Conservation (phyloP, 2,888 invertebrate genomes). For the Ormyrus rosae region DNA sequence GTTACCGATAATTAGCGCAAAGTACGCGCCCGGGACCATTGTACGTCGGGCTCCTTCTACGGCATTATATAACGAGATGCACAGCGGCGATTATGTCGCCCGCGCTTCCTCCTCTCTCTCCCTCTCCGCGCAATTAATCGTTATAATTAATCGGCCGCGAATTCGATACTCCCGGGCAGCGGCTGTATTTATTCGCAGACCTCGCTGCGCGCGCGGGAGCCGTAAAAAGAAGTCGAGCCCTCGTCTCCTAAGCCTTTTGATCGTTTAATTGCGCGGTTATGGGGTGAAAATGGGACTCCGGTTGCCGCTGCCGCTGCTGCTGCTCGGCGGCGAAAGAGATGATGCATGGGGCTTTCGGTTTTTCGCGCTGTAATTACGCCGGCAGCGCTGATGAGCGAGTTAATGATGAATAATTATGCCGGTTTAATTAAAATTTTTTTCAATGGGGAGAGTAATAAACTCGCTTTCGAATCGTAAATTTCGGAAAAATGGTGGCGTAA, state of each 20-base stretch:
- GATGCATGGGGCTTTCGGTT: conserved; percentile 7
- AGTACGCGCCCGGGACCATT: conserved; percentile 61
- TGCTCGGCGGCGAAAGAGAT: background rate
- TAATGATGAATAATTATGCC: background rate
- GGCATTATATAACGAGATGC: too few species aligned
- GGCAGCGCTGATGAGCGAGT: too few species aligned
- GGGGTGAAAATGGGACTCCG: background rate
- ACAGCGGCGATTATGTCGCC: too few species aligned
- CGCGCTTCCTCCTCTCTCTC: background rate
- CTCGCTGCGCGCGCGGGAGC: too few species aligned
- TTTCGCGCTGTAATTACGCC: background rate
- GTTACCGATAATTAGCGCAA: conserved; percentile 72
- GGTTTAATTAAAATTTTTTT: too few species aligned
- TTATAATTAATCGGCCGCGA: conserved; percentile 44
- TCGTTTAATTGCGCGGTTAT: conserved; percentile 32
- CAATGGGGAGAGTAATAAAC: too few species aligned
- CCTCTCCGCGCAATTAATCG: conserved; percentile 34
- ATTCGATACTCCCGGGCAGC: conserved; percentile 13
- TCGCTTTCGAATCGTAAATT: background rate
- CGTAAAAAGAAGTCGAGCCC: too few species aligned
- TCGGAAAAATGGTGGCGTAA: background rate
- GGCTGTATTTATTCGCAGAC: background rate
- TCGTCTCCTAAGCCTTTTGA: conserved; percentile 8
- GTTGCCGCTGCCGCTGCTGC: too few species aligned
- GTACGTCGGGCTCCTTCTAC: conserved; percentile 28